Evolutionary conservation across 2,113 vertebrate genomes (phyloP).

Genomic region (Chaetodon auriga): DNA sequence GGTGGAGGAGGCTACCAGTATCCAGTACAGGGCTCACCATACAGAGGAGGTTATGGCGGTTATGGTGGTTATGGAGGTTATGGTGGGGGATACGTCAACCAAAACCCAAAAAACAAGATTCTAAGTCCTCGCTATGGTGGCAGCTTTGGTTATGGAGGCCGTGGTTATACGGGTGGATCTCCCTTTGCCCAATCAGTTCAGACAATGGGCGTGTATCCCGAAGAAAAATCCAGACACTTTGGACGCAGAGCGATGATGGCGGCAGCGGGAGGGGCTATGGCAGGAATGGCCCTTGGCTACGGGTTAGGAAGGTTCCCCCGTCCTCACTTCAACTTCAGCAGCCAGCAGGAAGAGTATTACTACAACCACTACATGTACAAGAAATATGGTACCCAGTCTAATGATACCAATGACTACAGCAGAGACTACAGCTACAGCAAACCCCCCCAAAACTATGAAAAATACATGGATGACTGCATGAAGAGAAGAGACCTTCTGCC

Average conservation of each 20-base stretch:
- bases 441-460: conserved; percentile 45
- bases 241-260: conserved; percentile 76
- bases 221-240: conserved; percentile 77
- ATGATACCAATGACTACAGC: conserved; percentile 68
- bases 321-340: conserved; percentile 77
- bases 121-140: conserved; percentile 79
- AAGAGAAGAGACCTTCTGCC: conserved; percentile 66
- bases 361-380: conserved; percentile 84
- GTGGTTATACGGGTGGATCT: conserved; percentile 67
- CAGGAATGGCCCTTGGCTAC: conserved; percentile 82
- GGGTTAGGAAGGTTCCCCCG: conserved; percentile 79
- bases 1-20: conserved; percentile 22
- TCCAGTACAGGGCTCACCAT: conserved; percentile 40
- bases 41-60: conserved; percentile 43
- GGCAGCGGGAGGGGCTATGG: conserved; percentile 76
- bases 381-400: conserved; percentile 71
- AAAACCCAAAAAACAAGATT: conserved; percentile 80
- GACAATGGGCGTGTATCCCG: conserved; percentile 66
- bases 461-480: conserved; percentile 72
- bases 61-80: conserved; percentile 20
- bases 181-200: conserved; percentile 77
- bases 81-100: conserved; percentile 71
- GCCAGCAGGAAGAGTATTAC: conserved; percentile 72
- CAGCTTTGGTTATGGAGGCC: conserved; percentile 69
- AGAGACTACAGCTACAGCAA: conserved; percentile 72